A percentile compares a stretch with the other conserved stretches of the same genome.
phyloP scores from a whole-genome alignment of 2,888 invertebrate species.

The Deilephila elpenor region DNA sequence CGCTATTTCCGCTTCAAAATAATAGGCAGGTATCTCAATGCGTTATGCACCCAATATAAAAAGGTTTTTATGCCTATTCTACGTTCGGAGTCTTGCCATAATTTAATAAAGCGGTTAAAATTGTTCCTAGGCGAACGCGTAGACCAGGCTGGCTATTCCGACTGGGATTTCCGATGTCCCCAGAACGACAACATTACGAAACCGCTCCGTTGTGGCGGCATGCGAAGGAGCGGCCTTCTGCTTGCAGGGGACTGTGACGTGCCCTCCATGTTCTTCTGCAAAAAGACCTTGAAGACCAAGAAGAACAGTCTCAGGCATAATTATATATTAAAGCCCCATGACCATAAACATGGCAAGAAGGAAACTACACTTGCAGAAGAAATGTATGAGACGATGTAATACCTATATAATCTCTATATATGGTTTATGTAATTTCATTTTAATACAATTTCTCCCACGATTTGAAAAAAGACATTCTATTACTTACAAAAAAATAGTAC shows the following conservation, averaged over 20 bases:
- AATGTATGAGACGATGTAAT: neutral
- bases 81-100: neutral
- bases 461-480: too few species aligned
- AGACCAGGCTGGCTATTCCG: conserved; percentile 44
- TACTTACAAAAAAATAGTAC: too few species aligned
- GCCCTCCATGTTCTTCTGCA: conserved; percentile 61
- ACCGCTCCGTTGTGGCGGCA: conserved; percentile 54
- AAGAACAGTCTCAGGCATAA: neutral
- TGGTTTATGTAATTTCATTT: too few species aligned
- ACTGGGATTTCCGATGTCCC: conserved; percentile 55
- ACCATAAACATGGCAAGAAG: neutral
- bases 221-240: conserved; percentile 55
- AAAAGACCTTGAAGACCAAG: conserved; percentile 44
- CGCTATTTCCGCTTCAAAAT: too few species aligned
- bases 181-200: conserved; percentile 35
- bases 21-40: too few species aligned
- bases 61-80: too few species aligned
- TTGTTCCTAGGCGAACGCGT: conserved; percentile 47
- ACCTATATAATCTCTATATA: neutral
- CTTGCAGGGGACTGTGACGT: conserved; percentile 46
- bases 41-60: too few species aligned
- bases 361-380: conserved; percentile 14
- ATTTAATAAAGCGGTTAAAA: too few species aligned
- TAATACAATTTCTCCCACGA: too few species aligned
- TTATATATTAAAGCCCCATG: neutral